Base-by-base conservation (phyloP, 2,888 invertebrate genomes). In the Coronaproctus castanopsis region DNA sequence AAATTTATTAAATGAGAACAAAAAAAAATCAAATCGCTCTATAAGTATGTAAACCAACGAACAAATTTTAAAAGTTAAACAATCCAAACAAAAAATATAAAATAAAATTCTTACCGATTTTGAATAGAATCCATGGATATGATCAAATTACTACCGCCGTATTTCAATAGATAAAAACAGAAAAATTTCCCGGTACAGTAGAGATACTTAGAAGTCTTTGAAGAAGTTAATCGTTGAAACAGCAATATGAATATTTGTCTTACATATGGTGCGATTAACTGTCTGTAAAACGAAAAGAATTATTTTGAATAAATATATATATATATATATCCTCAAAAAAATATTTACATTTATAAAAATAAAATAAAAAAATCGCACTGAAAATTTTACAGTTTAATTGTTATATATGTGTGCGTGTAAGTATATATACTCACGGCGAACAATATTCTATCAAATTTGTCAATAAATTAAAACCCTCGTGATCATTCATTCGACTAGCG, bases 151-250 rank as follows among this genome's bases (percentile, higher is more conserved):
- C 78, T 76, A 0, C 89, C 80, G 1, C 90, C 87, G 69, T 84
- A 82, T 71, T 87, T 85, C 54, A 88, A 80, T 1, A 84, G 80
- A 74, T 85, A 96, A 68, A 89, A 80, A 57, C 83, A 85, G 69
- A 96, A 85, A 75, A 95, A 97, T 0, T 91, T 87, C 62, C 96
- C 83, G 3, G 97, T 76, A 21, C 87, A 83, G 69, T 87, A 87
- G 51, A 95, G 82, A 73, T 85, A 97, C 75, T 97, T 97, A 0
- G 90, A 86, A 0, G 98, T 98, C 75, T 95, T 97, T 0, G 89
- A 87, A 0, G 86, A 85, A 1, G 90, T 87, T 24, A 98, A 76
- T 58, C 97, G 78, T 74, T 92, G 90, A 75, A 97, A 96, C n/a
- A 97, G 77, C 61, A 96, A 72, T 18, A 89, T 78, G 71, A 95